Evolutionary conservation across 2,888 invertebrate species (phyloP), one percentile per base, ranked within the genome.

Genomic region (Teleiodes luculella): DNA sequence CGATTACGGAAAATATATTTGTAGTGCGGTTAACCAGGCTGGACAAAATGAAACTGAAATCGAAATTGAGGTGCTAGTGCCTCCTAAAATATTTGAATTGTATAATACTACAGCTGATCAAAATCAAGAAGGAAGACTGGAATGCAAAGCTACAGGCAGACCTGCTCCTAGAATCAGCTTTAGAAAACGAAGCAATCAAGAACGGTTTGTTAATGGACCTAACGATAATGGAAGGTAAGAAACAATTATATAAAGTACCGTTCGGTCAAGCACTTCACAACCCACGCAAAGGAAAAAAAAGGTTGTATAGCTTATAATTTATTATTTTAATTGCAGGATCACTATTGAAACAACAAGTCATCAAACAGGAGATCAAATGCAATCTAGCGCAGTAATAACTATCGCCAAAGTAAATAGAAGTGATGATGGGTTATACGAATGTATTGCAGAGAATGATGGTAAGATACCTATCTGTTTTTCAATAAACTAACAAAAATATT

Each of bases 361-460:
- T n/a, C 80, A 76, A 62, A 82, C 79, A 20, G 89, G 89, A 20
- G 89, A 89, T 64, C 88, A 88, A 63, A 87, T 88, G 78, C 81
- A 88, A 61, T 80, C 87, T 1, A 89, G 91, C 50, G 96, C 93
- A 24, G 92, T 92, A 1, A 83, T 97, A 57, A 92, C 91, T 33
- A 94, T 97, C 64, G 76, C 90, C 0, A 91, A 92, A 50, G 72
- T 94, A 11, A 90, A 91, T 51, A 91, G 95, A 57, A 90, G 91
- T 2, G 95, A 97, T 78, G 97, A 97, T 78, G 97, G 97, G 0
- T 89, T 97, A 7, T 97, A 97, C 76, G 95, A 95, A 72, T 97
- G 97, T 74, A 91, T 95, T 49, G 97, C 97, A 4, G 91, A 92
- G 67, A 97, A 97, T 71, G 92, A 92, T 70, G 96, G 88, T 88